Percentiles rank a stretch among this genome's conserved stretches.
These are phyloP conservation scores for Drosophila helvetica DNA, from an alignment of 2,888 invertebrate species.

Conservation along the genomic window DNA sequence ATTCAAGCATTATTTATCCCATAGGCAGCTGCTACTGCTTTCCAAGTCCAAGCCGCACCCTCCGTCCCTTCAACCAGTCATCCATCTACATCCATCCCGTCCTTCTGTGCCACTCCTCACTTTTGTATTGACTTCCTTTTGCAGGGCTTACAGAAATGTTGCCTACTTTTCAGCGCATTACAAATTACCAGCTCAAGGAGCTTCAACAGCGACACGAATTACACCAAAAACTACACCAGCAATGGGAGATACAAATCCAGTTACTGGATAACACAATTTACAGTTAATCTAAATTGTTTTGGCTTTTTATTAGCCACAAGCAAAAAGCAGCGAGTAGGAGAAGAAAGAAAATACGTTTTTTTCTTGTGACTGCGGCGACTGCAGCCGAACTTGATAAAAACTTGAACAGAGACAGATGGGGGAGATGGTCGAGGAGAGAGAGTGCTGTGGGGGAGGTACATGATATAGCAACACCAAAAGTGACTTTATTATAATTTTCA, in stretches of 20 bases:
- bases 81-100: neutral
- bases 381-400: conserved; percentile 75
- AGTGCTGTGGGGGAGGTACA: conserved; percentile 14
- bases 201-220: conserved; percentile 35
- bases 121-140: conserved; percentile 63
- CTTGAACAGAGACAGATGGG: conserved; percentile 52
- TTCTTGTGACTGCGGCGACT: conserved; percentile 55
- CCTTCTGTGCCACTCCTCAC: neutral
- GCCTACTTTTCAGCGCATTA: conserved; percentile 67
- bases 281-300: conserved; percentile 78
- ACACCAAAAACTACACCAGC: conserved; percentile 27
- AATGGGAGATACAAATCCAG: conserved; percentile 48
- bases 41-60: no score
- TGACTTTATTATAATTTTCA: conserved; percentile 79
- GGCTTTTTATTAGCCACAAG: conserved; percentile 68
- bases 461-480: conserved; percentile 73
- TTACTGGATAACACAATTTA: conserved; percentile 74
- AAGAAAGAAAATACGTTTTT: conserved; percentile 38
- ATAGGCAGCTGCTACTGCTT: conserved; percentile 59
- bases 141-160: conserved; percentile 63
- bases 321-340: conserved; percentile 29
- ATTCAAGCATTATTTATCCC: conserved; percentile 74
- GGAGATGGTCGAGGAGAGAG: conserved; percentile 2
- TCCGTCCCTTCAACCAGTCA: neutral
- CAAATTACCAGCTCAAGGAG: conserved; percentile 58